These are phyloP conservation scores for Podarcis siculus DNA, from an alignment of 2,797 vertebrate species.

Conservation along the genomic window DNA sequence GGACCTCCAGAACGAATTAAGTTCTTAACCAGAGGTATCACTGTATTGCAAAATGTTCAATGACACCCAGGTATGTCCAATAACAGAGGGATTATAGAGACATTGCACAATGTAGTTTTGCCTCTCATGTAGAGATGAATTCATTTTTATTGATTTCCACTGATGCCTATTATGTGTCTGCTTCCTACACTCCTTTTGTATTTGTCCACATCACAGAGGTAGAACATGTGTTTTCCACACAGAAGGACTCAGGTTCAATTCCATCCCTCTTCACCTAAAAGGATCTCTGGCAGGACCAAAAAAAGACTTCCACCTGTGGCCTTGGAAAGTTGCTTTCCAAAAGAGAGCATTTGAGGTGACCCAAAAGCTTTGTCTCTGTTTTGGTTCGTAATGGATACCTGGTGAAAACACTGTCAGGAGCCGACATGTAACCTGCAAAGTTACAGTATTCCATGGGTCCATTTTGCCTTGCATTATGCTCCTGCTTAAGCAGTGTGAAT, in stretches of 20 bases:
- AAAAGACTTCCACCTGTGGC: neutral
- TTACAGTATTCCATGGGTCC: no score
- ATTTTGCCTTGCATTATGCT: no score
- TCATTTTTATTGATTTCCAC: constrained; percentile 57
- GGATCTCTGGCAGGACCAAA: neutral
- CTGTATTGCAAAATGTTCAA: constrained; percentile 54
- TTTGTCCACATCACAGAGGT: neutral
- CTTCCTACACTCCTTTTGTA: constrained; percentile 34
- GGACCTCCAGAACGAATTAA: no score
- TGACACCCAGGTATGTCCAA: constrained; percentile 44
- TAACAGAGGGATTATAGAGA: constrained; percentile 52
- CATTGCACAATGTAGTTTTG: constrained; percentile 50
- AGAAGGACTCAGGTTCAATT: neutral
- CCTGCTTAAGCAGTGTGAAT: no score
- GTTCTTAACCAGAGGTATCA: neutral
- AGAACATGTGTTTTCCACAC: neutral
- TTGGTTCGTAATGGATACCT: no score
- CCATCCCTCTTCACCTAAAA: neutral
- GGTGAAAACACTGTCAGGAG: no score
- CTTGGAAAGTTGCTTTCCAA: no score
- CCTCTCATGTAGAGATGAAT: constrained; percentile 32
- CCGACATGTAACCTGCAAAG: no score
- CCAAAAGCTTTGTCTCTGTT: no score
- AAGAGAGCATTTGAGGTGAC: no score
- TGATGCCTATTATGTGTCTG: constrained; percentile 34